Evolutionary conservation across 2,113 vertebrate genomes (phyloP), one percentile per base, ranked within the genome.

Genomic region (Mesembrinibis cayennensis): DNA sequence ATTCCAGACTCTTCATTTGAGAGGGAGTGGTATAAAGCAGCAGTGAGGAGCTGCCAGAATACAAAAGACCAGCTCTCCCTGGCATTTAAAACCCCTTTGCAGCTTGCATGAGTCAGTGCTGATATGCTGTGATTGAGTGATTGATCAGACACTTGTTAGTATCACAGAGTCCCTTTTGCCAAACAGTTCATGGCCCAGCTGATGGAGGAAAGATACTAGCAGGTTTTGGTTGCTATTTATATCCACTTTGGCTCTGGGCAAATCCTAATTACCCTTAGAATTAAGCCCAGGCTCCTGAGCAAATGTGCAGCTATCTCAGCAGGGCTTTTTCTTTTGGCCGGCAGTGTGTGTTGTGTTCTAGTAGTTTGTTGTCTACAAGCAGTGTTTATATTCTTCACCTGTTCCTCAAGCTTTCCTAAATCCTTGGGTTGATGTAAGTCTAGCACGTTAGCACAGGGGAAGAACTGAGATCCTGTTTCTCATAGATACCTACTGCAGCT

Each of bases 31-130:
- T 89, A 88, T 81, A 93, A 81, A 92, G 76, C 71, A 96, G 85
- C 82, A 71, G 56, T 38, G 71, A 97, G 85, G 30, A 93, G 55
- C 87, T 95, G 90, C 73, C 86, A 93, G 91, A 95, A 93, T 83
- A 92, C 88, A 95, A 91, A 96, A 96, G 94, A 94, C 67, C 45
- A 78, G 30, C n/a, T 94, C 84, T 93, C 50, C 55, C 74, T 92
- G 70, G 71, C 82, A 71, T 95, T 96, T 95, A 85, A 91, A 95
- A 66, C 47, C 55, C 71, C 52, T 93, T 77, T 91, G 65, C 76
- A 93, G 55, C 45, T 89, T 66, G n/a, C 69, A 87, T 95, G 89
- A 90, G 71, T 90, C 91, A 93, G 66, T 80, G 79, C 62, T 91
- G 89, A 73, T 80, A 73, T 29, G 30, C 73, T 86, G 50, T 69